These are phyloP conservation scores for Gallinago media DNA, from an alignment of 2,113 vertebrate genomes.

Conservation along the genomic window DNA sequence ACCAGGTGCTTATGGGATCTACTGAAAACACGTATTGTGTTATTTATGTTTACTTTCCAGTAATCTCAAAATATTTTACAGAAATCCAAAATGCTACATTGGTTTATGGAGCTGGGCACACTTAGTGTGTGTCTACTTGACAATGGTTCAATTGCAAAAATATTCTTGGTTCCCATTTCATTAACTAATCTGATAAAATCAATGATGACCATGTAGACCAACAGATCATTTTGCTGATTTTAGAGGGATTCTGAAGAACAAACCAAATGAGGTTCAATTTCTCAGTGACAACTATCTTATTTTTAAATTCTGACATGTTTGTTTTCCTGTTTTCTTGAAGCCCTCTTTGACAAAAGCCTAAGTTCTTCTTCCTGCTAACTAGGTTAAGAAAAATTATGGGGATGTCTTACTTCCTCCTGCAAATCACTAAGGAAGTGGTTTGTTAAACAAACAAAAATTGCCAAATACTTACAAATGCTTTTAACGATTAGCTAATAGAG, in stretches of 20 bases:
- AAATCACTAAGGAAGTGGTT: neutral
- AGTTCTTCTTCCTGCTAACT: neutral
- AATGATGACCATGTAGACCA: neutral
- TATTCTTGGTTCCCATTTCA: neutral
- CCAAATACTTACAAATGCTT: neutral
- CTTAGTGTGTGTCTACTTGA: neutral
- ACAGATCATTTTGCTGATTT: neutral
- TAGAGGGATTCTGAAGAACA: neutral
- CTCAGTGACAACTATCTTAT: neutral
- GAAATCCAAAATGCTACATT: neutral
- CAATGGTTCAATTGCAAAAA: neutral
- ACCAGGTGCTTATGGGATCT: neutral
- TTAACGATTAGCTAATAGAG: neutral
- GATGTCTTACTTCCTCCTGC: neutral
- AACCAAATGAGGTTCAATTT: neutral
- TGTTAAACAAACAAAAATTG: neutral
- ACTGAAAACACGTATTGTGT: neutral
- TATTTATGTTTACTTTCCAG: neutral
- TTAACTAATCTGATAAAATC: neutral
- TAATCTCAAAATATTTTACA: neutral
- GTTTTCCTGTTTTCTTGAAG: neutral
- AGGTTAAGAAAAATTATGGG: neutral
- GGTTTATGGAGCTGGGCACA: neutral
- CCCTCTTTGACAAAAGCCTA: neutral
- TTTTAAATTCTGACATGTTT: neutral